Percentiles rank a stretch among this genome's conserved stretches.
Evolutionary conservation across 2,888 invertebrate species (phyloP).

Genomic region (Mylabris sibirica): DNA sequence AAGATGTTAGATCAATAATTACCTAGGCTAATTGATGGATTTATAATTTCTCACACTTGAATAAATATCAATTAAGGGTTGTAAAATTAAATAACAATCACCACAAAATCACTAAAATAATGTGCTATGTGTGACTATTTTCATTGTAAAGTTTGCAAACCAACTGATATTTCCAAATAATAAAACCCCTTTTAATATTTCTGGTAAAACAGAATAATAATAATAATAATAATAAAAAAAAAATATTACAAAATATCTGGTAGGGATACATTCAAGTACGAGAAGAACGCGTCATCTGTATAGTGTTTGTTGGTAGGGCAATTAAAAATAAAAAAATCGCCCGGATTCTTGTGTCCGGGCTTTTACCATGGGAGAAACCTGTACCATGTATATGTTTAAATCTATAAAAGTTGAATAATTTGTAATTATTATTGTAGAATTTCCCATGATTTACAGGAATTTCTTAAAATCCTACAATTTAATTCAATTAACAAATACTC

Average conservation of each 20-base stretch:
- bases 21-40: too few species aligned
- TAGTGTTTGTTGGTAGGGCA: neutral
- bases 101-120: conserved; percentile 25
- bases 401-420: neutral
- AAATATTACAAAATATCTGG: conserved; percentile 23
- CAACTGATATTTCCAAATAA: conserved; percentile 20
- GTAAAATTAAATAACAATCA: conserved; percentile 17
- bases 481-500: neutral
- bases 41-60: too few species aligned
- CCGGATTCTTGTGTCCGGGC: conserved; percentile 29
- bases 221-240: conserved; percentile 14
- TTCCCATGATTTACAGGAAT: conserved; percentile 2
- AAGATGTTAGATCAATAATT: neutral
- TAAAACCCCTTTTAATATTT: conserved; percentile 23
- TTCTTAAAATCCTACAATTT: neutral
- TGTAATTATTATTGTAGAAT: neutral
- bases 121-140: conserved; percentile 33
- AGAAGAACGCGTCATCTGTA: conserved; percentile 14
- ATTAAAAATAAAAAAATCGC: conserved; percentile 17
- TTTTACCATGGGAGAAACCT: conserved; percentile 24
- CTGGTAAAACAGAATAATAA: too few species aligned
- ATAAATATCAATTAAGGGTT: conserved; percentile 18
- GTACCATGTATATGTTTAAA: neutral
- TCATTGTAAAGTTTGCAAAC: conserved; percentile 21
- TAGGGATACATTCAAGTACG: conserved; percentile 25